phyloP scores from a whole-genome alignment of 1,140 invertebrate species.

The Lasaia peninsularis region DNA sequence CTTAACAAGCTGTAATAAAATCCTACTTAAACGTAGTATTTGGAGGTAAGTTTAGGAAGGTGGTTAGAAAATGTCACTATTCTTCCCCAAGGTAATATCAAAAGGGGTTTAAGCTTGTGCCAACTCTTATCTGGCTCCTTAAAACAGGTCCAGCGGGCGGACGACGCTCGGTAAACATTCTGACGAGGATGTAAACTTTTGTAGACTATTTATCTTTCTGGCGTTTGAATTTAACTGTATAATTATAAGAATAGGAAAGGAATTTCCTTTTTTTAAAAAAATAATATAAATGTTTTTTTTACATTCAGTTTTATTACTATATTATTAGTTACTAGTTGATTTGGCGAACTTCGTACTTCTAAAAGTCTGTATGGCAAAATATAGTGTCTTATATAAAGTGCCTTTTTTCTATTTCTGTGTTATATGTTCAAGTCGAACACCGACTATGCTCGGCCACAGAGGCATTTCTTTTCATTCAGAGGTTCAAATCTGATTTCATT shows the following conservation, averaged over 20 bases:
- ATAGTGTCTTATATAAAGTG: too few relatives aligned
- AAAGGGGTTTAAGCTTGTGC: constrained; percentile 5
- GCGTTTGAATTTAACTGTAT: not conserved
- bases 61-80: constrained; percentile 9
- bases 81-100: constrained; percentile 7
- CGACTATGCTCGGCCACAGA: too few relatives aligned
- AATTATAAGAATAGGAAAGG: not conserved
- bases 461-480: too few relatives aligned
- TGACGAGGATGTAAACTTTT: constrained; percentile 5
- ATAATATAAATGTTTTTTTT: too few relatives aligned
- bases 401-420: too few relatives aligned
- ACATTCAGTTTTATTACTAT: too few relatives aligned
- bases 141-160: constrained; percentile 2
- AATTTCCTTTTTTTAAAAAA: too few relatives aligned
- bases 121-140: constrained; percentile 5
- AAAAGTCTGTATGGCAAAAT: too few relatives aligned
- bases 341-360: too few relatives aligned
- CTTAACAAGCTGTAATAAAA: constrained; percentile 4
- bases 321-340: too few relatives aligned
- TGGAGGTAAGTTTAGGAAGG: constrained; percentile 1
- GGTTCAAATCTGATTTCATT: too few relatives aligned
- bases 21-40: constrained; percentile 4
- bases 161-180: constrained; percentile 6
- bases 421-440: too few relatives aligned
- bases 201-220: constrained; percentile 4